A percentile compares a stretch with the other conserved stretches of the same genome.
Evolutionary conservation across 1,140 invertebrate species (phyloP).

Genomic region (Kradibia gibbosae): DNA sequence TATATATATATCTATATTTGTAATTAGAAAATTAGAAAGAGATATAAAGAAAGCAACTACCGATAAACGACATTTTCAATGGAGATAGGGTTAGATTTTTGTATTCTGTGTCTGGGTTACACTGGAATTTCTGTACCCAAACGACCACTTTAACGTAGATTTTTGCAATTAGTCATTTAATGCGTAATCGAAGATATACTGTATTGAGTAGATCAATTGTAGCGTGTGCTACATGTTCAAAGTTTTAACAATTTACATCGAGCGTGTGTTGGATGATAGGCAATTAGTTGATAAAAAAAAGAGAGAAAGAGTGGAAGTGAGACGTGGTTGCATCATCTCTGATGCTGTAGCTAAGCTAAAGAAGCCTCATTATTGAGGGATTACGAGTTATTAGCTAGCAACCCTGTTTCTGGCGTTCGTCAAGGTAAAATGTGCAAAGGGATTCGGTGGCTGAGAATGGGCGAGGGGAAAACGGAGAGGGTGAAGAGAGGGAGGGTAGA

Average conservation of each 20-base stretch:
- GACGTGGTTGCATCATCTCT: conserved; percentile 37
- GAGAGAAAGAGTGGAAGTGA: conserved; percentile 43
- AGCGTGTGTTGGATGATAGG: neutral
- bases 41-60: neutral
- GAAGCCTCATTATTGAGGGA: conserved; percentile 72
- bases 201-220: neutral
- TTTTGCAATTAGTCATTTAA: conserved; percentile 22
- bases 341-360: conserved; percentile 9
- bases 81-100: neutral
- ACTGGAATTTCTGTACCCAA: neutral
- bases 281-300: conserved; percentile 22
- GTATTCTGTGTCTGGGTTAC: neutral
- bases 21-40: no score
- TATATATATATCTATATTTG: no score
- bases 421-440: neutral
- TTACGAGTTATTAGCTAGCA: conserved; percentile 73
- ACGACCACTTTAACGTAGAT: neutral
- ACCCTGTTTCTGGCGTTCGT: conserved; percentile 39
- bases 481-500: neutral
- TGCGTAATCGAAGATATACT: neutral
- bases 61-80: neutral
- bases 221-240: neutral
- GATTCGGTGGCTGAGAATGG: neutral
- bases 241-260: conserved; percentile 29
- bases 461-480: neutral